A percentile compares a stretch with the other conserved stretches of the same genome.
phyloP scores from a whole-genome alignment of 2,113 vertebrate genomes.

The Equus quagga region DNA sequence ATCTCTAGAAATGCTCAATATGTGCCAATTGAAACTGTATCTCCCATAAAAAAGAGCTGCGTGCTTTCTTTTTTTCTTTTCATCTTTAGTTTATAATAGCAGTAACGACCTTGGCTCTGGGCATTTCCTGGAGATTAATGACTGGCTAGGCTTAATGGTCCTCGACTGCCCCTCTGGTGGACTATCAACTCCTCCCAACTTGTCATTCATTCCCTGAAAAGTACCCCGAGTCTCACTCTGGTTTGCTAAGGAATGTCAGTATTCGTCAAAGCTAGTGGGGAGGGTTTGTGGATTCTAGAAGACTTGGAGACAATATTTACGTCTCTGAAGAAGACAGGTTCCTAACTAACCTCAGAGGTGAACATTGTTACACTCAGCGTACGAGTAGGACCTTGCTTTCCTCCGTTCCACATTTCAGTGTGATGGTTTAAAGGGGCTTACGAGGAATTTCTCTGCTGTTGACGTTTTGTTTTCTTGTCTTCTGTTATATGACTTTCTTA shows the following conservation, averaged over 20 bases:
- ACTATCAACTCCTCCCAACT: conserved; percentile 67
- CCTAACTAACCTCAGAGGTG: not conserved
- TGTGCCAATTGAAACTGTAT: conserved; percentile 78
- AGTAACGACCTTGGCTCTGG: conserved; percentile 68
- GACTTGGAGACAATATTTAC: conserved; percentile 49
- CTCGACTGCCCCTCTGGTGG: not conserved
- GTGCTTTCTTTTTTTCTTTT: conserved; percentile 45
- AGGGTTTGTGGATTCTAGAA: conserved; percentile 59
- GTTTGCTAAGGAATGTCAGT: conserved; percentile 50
- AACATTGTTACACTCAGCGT: not conserved
- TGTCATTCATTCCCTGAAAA: conserved; percentile 58
- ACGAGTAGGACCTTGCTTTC: not conserved
- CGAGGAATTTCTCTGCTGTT: not conserved
- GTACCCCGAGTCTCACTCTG: not conserved
- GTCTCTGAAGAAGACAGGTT: conserved; percentile 20
- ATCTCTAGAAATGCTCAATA: conserved; percentile 81
- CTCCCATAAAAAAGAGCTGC: conserved; percentile 69
- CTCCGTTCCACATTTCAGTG: not conserved
- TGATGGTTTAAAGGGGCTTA: not conserved
- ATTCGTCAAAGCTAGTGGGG: conserved; percentile 19
- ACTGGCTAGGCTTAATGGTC: conserved; percentile 64
- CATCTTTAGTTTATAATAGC: conserved; percentile 75
- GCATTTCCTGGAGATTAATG: conserved; percentile 76
- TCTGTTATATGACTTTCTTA: conserved; percentile 12
- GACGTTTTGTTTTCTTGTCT: conserved; percentile 9